phyloP scores from a whole-genome alignment of 1,140 invertebrate species.

The Drosophila elegans region DNA sequence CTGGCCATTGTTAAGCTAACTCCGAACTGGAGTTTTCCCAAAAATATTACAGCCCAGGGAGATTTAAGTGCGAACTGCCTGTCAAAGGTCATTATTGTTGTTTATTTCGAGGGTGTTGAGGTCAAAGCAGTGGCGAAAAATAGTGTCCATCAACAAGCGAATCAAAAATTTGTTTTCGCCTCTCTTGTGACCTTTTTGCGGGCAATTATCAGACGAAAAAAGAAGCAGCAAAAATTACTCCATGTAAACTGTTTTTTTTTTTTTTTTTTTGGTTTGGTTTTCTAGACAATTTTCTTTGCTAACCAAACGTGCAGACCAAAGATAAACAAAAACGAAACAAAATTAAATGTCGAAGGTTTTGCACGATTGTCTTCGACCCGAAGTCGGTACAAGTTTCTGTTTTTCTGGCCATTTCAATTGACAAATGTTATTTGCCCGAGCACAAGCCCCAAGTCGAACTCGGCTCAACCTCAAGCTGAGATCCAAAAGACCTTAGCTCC shows the following conservation, averaged over 20 bases:
- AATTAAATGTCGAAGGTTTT: slow-evolving; percentile 84
- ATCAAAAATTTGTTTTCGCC: slow-evolving; percentile 42
- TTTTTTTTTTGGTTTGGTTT: no score
- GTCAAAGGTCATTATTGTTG: slow-evolving; percentile 58
- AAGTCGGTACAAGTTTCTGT: slow-evolving; percentile 33
- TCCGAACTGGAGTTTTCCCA: slow-evolving; percentile 47
- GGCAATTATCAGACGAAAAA: slow-evolving; percentile 70
- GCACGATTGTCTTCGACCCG: slow-evolving; percentile 69
- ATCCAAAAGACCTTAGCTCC: slow-evolving; percentile 44
- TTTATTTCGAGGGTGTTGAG: slow-evolving; percentile 68
- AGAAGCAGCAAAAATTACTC: slow-evolving; percentile 38
- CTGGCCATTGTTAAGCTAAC: slow-evolving; percentile 23
- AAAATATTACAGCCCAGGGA: slow-evolving; percentile 52
- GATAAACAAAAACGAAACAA: slow-evolving; percentile 65
- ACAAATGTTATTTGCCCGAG: slow-evolving; percentile 63
- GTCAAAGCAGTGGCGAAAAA: slow-evolving; percentile 55
- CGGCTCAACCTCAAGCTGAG: slow-evolving; percentile 45
- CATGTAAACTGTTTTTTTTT: slow-evolving; percentile 62
- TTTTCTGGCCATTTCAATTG: slow-evolving; percentile 71
- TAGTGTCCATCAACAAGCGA: slow-evolving; percentile 34
- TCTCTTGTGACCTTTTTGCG: slow-evolving; percentile 69
- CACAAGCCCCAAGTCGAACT: slow-evolving; percentile 28
- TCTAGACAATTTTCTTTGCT: slow-evolving; percentile 63
- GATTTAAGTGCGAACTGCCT: slow-evolving; percentile 63
- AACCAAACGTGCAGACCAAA: slow-evolving; percentile 67